Base-by-base conservation (phyloP, 2,113 vertebrate species). In the Paramormyrops kingsleyae region DNA sequence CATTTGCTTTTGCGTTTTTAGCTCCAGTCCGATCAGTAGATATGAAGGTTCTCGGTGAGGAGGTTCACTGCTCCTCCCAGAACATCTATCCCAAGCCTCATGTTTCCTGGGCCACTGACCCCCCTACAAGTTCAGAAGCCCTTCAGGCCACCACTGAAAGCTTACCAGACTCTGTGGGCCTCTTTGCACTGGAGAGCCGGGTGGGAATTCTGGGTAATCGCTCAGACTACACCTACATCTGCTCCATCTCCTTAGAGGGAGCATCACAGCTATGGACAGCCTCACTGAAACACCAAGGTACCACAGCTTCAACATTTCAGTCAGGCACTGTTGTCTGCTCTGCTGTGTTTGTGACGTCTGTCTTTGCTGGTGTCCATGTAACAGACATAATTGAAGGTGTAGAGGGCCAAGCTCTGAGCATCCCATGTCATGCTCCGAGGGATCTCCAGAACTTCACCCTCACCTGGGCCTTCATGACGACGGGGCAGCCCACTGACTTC, bases 391-490 rank as follows among this genome's bases (percentile, higher is more conserved):
- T 21, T 62, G 59, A 62, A 62, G 24, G 59, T n/a, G 3, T n/a
- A 27, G 17, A 19, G 52, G 52, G 52, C 52, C 52, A 56, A 56
- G n/a, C 90, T 5, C 83, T 96, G 85, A 90, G 92, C 83, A 92
- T 96, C 90, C 94, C 95, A 0, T 96, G 96, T 90, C 62, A 93
- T 2, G 90, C 93, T 59, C 95, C 93, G 0, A 92, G 90, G 44
- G 90, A 56, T 46, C 91, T 94, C 15, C 93, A 93, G 88, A 96
- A 96, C 90, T 95, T 96, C 91, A 94, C 94, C 44, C 93, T 96
- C 83, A 94, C 91, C 21, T 96, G 96, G 96, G 95, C 94, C 80
- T 95, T 96, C 88, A 91, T 90, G 42, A 89, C 83, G 15, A 90
- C 90, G 84, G 87, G 13, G 1, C 93, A 95, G 12, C 84, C 93